These are phyloP conservation scores for Xylota segnis DNA, from an alignment of 2,888 invertebrate species.

Conservation along the genomic window DNA sequence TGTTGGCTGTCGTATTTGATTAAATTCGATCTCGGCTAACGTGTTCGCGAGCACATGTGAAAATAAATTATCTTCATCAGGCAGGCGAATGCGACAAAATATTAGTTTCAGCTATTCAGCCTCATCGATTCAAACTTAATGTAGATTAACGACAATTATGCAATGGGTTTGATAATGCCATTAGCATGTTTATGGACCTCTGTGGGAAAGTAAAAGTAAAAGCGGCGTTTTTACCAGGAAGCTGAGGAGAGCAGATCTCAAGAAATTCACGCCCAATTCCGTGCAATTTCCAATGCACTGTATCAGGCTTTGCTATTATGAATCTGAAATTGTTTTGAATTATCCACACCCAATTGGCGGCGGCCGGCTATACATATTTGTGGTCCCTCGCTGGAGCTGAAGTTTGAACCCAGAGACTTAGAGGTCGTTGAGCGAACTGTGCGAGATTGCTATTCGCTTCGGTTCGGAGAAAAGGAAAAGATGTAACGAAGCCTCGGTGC, in stretches of 20 bases:
- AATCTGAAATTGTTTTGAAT: background rate
- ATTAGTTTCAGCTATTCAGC: background rate
- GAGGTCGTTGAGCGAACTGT: conserved; percentile 36
- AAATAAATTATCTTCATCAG: conserved; percentile 12
- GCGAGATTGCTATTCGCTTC: background rate
- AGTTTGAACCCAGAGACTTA: background rate
- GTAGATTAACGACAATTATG: background rate
- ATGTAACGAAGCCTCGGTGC: conserved; percentile 21
- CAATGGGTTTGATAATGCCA: conserved; percentile 12
- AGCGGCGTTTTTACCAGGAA: conserved; percentile 14
- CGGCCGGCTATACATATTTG: background rate
- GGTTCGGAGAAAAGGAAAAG: background rate
- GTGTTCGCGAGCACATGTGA: conserved; percentile 12
- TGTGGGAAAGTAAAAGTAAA: conserved; percentile 46
- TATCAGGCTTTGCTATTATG: background rate
- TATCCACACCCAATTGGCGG: conserved; percentile 27
- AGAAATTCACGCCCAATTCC: background rate
- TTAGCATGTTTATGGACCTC: conserved; percentile 1
- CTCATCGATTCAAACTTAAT: background rate
- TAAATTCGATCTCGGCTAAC: background rate
- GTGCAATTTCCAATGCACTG: background rate
- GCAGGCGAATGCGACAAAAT: background rate
- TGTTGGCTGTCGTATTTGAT: conserved; percentile 17
- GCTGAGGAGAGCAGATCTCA: background rate
- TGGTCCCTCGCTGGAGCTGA: no score